phyloP scores from a whole-genome alignment of 2,888 invertebrate species.

The Melanargia galathea region DNA sequence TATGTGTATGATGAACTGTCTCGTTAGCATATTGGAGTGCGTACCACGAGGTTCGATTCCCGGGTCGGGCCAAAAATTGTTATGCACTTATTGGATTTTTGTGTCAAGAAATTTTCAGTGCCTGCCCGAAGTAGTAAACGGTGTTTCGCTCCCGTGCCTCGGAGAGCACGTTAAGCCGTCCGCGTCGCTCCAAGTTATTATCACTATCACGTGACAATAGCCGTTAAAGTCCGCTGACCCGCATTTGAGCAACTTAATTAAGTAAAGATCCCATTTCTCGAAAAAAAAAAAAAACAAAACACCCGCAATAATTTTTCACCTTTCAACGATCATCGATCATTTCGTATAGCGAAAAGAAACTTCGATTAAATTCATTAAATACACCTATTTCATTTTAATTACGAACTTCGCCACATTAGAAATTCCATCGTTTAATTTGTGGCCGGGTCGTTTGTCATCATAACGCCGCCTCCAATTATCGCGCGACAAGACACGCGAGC shows the following conservation, averaged over 20 bases:
- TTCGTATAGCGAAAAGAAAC: neutral
- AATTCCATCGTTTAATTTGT: constrained; percentile 35
- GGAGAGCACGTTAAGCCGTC: too few species aligned
- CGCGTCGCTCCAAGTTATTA: too few species aligned
- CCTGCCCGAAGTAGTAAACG: neutral
- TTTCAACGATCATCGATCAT: neutral
- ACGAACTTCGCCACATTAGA: constrained; percentile 19
- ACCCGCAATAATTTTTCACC: neutral
- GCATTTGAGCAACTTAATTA: too few species aligned
- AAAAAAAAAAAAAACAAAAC: too few species aligned
- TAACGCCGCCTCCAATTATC: constrained; percentile 42
- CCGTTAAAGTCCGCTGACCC: too few species aligned
- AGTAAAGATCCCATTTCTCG: too few species aligned
- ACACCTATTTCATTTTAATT: constrained; percentile 18
- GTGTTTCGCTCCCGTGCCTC: too few species aligned
- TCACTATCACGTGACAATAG: too few species aligned
- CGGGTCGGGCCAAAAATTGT: too few species aligned
- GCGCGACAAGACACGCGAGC: constrained; percentile 38
- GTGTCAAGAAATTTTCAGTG: neutral
- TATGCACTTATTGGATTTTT: neutral
- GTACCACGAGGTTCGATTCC: neutral
- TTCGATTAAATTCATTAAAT: constrained; percentile 11
- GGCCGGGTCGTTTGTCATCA: constrained; percentile 43
- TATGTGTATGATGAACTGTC: constrained; percentile 22
- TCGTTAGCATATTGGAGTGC: neutral